phyloP scores from a whole-genome alignment of 2,888 invertebrate genomes.

The Lepas anatifera region DNA sequence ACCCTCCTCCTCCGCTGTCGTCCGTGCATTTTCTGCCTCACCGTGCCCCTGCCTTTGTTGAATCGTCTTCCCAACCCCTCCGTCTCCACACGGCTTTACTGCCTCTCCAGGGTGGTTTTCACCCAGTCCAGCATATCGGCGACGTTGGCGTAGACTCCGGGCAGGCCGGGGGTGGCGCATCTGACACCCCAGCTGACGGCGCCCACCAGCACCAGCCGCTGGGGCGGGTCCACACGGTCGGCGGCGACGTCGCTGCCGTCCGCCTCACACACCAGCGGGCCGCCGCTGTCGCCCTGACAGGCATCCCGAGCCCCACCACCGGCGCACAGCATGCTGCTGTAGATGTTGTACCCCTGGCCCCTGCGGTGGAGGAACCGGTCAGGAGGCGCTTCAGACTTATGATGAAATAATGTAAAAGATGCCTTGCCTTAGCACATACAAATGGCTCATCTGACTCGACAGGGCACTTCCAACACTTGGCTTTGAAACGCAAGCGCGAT shows the following conservation, averaged over 20 bases:
- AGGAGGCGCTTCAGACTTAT: too few relatives aligned
- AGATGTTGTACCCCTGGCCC: slow-evolving; percentile 24
- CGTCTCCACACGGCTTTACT: not conserved
- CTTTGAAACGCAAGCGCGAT: too few relatives aligned
- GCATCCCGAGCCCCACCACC: slow-evolving; percentile 25
- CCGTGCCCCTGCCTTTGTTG: too few relatives aligned
- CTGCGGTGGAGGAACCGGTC: too few relatives aligned
- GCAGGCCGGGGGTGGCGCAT: slow-evolving; percentile 24
- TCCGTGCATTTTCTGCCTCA: too few relatives aligned
- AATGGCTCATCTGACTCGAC: too few relatives aligned
- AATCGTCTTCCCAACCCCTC: not conserved
- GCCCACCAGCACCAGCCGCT: slow-evolving; percentile 21
- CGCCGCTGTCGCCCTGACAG: slow-evolving; percentile 27
- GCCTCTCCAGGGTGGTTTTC: not conserved
- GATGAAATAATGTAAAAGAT: too few relatives aligned
- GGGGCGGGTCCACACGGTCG: not conserved
- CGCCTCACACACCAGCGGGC: slow-evolving; percentile 25
- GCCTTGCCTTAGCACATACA: too few relatives aligned
- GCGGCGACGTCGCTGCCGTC: not conserved
- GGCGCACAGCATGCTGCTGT: slow-evolving; percentile 24
- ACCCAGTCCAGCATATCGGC: slow-evolving; percentile 15
- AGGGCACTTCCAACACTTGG: too few relatives aligned
- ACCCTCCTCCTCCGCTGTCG: too few relatives aligned
- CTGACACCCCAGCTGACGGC: slow-evolving; percentile 27
- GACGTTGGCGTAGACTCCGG: slow-evolving; percentile 27